Conservation (phyloP, 1,140 invertebrate genomes). For the Aethina tumida region DNA sequence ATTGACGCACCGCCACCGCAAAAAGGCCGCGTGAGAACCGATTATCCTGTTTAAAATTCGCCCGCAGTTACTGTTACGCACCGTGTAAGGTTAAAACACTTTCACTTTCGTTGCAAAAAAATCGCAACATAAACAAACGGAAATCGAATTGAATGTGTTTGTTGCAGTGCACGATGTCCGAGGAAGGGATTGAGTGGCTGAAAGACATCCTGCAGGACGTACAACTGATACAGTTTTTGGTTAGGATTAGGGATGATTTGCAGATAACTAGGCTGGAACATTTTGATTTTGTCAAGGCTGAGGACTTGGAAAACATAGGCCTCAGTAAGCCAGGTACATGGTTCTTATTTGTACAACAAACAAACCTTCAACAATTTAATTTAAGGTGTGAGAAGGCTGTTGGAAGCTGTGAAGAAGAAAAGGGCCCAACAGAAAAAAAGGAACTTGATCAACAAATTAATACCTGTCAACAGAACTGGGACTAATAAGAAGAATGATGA, state of each 20-base stretch:
- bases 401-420: conserved; percentile 88
- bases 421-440: conserved; percentile 70
- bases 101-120: too few species aligned
- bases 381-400: conserved; percentile 62
- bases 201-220: conserved; percentile 77
- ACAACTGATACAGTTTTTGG: conserved; percentile 86
- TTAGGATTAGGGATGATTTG: conserved; percentile 81
- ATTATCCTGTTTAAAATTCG: too few species aligned
- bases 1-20: too few species aligned
- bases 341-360: conserved; percentile 2
- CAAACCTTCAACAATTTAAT: conserved; percentile 1
- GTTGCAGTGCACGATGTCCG: conserved; percentile 21
- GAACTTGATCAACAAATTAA: conserved; percentile 77
- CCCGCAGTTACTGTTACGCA: too few species aligned
- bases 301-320: conserved; percentile 91
- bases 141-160: too few species aligned
- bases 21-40: too few species aligned
- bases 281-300: conserved; percentile 90
- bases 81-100: too few species aligned
- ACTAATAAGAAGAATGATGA: conserved; percentile 27
- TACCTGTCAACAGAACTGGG: conserved; percentile 43
- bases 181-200: conserved; percentile 29
- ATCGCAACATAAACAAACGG: too few species aligned
- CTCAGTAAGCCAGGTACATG: conserved; percentile 74
- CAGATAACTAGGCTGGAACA: conserved; percentile 80